Conservation (phyloP, 37 sponge, comb jelly and placozoan species). For the Spongilla lacustris region DNA sequence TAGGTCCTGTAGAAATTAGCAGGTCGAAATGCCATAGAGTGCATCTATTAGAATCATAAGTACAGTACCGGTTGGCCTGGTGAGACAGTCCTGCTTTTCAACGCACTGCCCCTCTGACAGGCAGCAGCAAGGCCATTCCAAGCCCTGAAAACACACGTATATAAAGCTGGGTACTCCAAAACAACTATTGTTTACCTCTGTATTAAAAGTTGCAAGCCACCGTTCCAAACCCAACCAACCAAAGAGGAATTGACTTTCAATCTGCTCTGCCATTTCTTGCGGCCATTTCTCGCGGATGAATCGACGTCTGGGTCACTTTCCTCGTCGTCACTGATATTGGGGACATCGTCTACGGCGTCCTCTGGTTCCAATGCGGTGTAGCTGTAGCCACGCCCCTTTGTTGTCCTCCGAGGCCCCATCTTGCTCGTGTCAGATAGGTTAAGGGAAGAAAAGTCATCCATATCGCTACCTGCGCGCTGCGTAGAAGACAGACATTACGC, state of each 20-base stretch:
- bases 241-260: slow-evolving; percentile 39
- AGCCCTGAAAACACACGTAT: neutral
- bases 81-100: slow-evolving; percentile 34
- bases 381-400: slow-evolving; percentile 23
- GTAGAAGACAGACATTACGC: neutral
- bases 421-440: slow-evolving; percentile 18
- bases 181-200: slow-evolving; percentile 9
- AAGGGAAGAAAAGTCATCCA: slow-evolving; percentile 49
- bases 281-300: neutral
- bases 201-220: slow-evolving; percentile 40
- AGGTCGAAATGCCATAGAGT: neutral
- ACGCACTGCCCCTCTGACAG: slow-evolving; percentile 9
- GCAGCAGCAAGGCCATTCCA: slow-evolving; percentile 2
- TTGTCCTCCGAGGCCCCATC: neutral
- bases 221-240: slow-evolving; percentile 32
- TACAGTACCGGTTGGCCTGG: slow-evolving; percentile 21
- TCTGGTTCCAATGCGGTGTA: slow-evolving; percentile 3
- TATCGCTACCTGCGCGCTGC: neutral
- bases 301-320: slow-evolving; percentile 3
- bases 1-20: slow-evolving; percentile 9
- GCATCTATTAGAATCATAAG: neutral
- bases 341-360: slow-evolving; percentile 29
- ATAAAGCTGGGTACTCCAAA: neutral
- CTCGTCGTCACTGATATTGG: slow-evolving; percentile 25
- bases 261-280: slow-evolving; percentile 46